Conservation (phyloP, 2,113 vertebrate species). For the Cephalopholis sonnerati region DNA sequence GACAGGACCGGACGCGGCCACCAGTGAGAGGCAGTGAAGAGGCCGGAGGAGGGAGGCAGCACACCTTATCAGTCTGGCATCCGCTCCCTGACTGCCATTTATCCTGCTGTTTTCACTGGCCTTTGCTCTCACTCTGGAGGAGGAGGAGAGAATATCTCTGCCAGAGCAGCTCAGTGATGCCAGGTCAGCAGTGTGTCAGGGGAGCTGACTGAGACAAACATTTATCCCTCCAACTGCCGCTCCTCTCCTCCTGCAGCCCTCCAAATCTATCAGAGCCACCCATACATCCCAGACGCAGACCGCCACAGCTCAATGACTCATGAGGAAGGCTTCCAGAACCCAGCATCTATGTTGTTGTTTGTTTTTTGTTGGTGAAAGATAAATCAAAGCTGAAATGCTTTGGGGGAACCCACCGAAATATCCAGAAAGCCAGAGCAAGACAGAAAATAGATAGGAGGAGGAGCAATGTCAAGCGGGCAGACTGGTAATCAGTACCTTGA, state of each 20-base stretch:
- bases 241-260: constrained; percentile 60
- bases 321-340: constrained; percentile 66
- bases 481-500: constrained; percentile 90
- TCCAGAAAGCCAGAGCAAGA: constrained; percentile 71
- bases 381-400: constrained; percentile 61
- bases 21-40: constrained; percentile 37
- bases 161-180: constrained; percentile 62
- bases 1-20: constrained; percentile 43
- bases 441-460: constrained; percentile 83
- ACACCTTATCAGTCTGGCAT: constrained; percentile 52
- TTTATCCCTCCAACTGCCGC: constrained; percentile 50
- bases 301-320: constrained; percentile 84
- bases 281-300: constrained; percentile 75
- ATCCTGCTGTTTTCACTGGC: constrained; percentile 55
- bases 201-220: constrained; percentile 69
- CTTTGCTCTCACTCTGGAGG: constrained; percentile 44
- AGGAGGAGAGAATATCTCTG: constrained; percentile 43
- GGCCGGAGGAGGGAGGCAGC: constrained; percentile 56
- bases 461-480: constrained; percentile 77
- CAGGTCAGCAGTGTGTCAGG: constrained; percentile 71
- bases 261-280: constrained; percentile 69
- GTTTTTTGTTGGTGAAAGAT: constrained; percentile 35
- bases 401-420: constrained; percentile 65
- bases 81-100: constrained; percentile 55
- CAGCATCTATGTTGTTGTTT: constrained; percentile 79